Conservation (phyloP, 2,113 vertebrate species). For the Melanocharis versteri region DNA sequence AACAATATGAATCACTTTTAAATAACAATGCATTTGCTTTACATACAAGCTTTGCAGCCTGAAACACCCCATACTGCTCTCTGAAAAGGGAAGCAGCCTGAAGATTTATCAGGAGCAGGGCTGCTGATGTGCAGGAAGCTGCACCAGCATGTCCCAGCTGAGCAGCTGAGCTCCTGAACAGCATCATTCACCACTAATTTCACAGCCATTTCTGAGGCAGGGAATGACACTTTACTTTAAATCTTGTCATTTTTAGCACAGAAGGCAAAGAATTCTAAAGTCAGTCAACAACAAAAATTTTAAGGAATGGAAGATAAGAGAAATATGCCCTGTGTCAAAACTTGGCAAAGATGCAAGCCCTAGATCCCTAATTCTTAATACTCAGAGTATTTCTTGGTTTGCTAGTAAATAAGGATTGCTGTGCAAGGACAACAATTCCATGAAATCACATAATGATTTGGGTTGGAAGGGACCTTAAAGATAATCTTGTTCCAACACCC, state of each 20-base stretch:
- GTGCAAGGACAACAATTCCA: not conserved
- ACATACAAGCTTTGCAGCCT: conserved; percentile 15
- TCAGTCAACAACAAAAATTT: not conserved
- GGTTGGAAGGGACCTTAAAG: not conserved
- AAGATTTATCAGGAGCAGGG: not conserved
- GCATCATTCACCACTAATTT: not conserved
- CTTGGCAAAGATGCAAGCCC: not conserved
- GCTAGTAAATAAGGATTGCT: not conserved
- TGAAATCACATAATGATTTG: not conserved
- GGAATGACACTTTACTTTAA: not conserved
- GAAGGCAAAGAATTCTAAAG: not conserved
- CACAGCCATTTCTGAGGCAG: not conserved
- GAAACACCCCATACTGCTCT: not conserved
- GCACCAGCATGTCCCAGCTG: not conserved
- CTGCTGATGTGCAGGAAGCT: not conserved
- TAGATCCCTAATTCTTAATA: not conserved
- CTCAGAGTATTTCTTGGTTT: not conserved
- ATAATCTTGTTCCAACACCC: not conserved
- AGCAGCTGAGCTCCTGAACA: not conserved
- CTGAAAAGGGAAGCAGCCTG: not conserved
- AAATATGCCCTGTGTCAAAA: not conserved
- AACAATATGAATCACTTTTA: conserved; percentile 17
- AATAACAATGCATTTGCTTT: conserved; percentile 43
- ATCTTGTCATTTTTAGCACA: not conserved
- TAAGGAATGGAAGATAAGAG: not conserved